phyloP scores from a whole-genome alignment of 2,888 invertebrate genomes.

The Watsonalla binaria region DNA sequence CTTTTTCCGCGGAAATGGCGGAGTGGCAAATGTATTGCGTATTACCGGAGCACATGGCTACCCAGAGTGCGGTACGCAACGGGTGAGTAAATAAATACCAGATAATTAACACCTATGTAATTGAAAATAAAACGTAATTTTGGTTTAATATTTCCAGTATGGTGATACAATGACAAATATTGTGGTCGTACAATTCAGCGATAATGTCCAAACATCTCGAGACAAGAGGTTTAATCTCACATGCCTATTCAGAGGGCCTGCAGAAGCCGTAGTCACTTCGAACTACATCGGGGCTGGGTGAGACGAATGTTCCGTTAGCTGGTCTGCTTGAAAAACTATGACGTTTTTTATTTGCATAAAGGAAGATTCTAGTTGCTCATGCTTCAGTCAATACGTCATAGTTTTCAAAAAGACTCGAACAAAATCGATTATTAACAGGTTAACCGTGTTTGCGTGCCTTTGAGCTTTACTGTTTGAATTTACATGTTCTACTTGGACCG shows the following conservation, averaged over 20 bases:
- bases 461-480: slow-evolving; percentile 16
- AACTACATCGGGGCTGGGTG: slow-evolving; percentile 95
- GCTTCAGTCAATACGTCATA: not conserved
- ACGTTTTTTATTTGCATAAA: not conserved
- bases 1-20: slow-evolving; percentile 94
- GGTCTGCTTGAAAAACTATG: slow-evolving; percentile 31
- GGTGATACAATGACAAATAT: slow-evolving; percentile 96
- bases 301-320: slow-evolving; percentile 31
- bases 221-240: slow-evolving; percentile 95
- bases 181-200: slow-evolving; percentile 95
- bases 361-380: not conserved
- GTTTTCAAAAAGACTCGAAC: not conserved
- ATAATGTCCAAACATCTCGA: slow-evolving; percentile 93
- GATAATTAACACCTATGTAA: not conserved
- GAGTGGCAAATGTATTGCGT: slow-evolving; percentile 87
- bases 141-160: slow-evolving; percentile 77
- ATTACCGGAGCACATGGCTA: slow-evolving; percentile 95
- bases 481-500: slow-evolving; percentile 23
- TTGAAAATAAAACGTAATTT: not conserved
- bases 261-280: slow-evolving; percentile 95
- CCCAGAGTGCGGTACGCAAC: slow-evolving; percentile 94
- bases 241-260: slow-evolving; percentile 94
- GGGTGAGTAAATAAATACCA: slow-evolving; percentile 49
- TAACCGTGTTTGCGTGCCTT: slow-evolving; percentile 23
- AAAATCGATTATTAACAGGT: not conserved